phyloP scores from a whole-genome alignment of 2,113 vertebrate species.

The Mormyrus lacerda region DNA sequence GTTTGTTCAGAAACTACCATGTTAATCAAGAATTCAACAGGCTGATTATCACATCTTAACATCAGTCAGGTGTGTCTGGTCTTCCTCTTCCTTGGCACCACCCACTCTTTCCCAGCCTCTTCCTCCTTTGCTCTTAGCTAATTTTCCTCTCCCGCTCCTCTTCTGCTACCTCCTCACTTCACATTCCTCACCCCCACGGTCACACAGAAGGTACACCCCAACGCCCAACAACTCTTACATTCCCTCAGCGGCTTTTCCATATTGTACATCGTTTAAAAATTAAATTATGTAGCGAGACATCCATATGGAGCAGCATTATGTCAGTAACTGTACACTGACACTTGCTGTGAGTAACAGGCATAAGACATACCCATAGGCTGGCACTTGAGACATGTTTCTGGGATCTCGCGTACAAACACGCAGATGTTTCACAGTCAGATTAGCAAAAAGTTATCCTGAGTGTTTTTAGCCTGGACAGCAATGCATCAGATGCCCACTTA shows the following conservation, averaged over 20 bases:
- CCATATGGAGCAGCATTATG: background rate
- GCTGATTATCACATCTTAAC: background rate
- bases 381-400: background rate
- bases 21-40: background rate
- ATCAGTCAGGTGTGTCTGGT: background rate
- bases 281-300: background rate
- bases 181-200: background rate
- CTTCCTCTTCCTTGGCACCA: background rate
- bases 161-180: background rate
- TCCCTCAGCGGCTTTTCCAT: background rate
- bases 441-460: background rate
- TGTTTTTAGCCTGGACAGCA: background rate
- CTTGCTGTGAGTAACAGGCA: background rate
- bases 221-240: background rate
- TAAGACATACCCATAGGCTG: background rate
- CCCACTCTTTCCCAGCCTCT: background rate
- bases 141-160: background rate
- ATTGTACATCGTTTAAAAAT: background rate
- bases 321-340: background rate
- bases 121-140: background rate
- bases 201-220: background rate
- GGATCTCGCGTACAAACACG: background rate
- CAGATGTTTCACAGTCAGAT: background rate
- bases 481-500: background rate
- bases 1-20: background rate